A percentile compares a stretch with the other conserved stretches of the same genome.
These are phyloP conservation scores for Nasonia longicornis DNA, from an alignment of 1,140 invertebrate genomes.

Conservation along the genomic window DNA sequence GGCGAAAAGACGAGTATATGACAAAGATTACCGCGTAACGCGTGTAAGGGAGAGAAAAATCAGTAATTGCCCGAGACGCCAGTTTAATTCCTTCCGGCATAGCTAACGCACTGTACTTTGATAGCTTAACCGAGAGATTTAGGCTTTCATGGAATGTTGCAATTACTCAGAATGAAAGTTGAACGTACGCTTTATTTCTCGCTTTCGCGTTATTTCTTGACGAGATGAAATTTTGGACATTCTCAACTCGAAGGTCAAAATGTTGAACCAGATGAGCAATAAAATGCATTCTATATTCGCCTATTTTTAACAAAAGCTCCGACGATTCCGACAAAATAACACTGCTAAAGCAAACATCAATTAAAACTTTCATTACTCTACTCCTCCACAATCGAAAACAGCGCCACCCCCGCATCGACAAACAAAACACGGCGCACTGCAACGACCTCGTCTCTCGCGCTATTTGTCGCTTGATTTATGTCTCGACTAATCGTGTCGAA, in stretches of 20 bases:
- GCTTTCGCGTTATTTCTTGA: not conserved
- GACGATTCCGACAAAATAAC: not conserved
- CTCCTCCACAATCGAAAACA: too few species aligned
- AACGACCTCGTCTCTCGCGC: not conserved
- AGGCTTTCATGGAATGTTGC: conserved; percentile 39
- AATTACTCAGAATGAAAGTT: conserved; percentile 39
- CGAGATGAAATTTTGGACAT: too few species aligned
- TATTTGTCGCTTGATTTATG: conserved; percentile 20
- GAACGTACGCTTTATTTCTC: conserved; percentile 1
- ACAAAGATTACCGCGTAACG: not conserved
- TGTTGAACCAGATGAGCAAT: too few species aligned
- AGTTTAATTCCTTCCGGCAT: conserved; percentile 40
- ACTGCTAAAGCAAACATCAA: not conserved
- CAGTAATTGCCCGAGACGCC: conserved; percentile 25
- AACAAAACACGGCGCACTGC: not conserved
- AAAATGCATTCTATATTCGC: too few species aligned
- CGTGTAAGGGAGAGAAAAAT: conserved; percentile 1
- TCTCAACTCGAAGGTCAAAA: too few species aligned
- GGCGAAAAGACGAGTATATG: not conserved
- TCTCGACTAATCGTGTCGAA: conserved; percentile 18
- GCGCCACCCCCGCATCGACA: not conserved
- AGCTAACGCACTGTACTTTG: not conserved
- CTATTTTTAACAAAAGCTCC: too few species aligned
- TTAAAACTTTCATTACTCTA: conserved; percentile 10
- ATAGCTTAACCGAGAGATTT: conserved; percentile 14